phyloP scores from a whole-genome alignment of 2,113 vertebrate species.

The Hemiscyllium ocellatum region DNA sequence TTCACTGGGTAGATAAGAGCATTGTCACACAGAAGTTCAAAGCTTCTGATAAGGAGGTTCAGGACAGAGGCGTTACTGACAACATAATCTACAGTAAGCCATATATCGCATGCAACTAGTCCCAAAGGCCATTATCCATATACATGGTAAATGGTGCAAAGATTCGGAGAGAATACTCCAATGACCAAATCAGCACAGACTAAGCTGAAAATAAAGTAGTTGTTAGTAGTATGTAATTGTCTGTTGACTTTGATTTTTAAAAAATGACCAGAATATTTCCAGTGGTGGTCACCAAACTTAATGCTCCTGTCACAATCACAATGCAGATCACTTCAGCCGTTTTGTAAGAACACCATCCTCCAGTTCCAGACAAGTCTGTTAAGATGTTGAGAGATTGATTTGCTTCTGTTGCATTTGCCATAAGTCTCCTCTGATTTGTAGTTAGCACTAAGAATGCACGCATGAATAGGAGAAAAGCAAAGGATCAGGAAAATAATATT shows the following conservation, averaged over 20 bases:
- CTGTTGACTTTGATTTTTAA: conserved; percentile 96
- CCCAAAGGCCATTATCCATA: conserved; percentile 96
- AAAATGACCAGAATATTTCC: conserved; percentile 90
- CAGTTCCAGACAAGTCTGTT: no score
- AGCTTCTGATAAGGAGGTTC: conserved; percentile 98
- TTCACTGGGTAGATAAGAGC: conserved; percentile 90
- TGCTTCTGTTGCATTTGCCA: no score
- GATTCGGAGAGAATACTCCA: conserved; percentile 92
- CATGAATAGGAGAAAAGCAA: no score
- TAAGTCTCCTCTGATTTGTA: no score
- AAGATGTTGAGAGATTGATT: no score
- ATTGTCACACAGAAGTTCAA: conserved; percentile 98
- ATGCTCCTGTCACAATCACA: conserved; percentile 88
- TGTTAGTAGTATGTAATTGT: conserved; percentile 95
- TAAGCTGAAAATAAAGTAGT: conserved; percentile 96
- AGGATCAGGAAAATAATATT: no score
- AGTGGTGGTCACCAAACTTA: conserved; percentile 91
- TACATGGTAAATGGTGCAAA: conserved; percentile 96
- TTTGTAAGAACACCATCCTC: conserved; percentile 18
- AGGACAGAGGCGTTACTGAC: conserved; percentile 96
- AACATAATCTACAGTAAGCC: conserved; percentile 92
- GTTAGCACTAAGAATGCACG: no score
- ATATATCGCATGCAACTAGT: conserved; percentile 92
- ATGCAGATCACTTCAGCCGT: conserved; percentile 95
- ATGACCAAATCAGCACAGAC: conserved; percentile 97